Evolutionary conservation across 2,888 invertebrate species (phyloP), one percentile per base, ranked within the genome.

Genomic region (Drosophila mettleri): DNA sequence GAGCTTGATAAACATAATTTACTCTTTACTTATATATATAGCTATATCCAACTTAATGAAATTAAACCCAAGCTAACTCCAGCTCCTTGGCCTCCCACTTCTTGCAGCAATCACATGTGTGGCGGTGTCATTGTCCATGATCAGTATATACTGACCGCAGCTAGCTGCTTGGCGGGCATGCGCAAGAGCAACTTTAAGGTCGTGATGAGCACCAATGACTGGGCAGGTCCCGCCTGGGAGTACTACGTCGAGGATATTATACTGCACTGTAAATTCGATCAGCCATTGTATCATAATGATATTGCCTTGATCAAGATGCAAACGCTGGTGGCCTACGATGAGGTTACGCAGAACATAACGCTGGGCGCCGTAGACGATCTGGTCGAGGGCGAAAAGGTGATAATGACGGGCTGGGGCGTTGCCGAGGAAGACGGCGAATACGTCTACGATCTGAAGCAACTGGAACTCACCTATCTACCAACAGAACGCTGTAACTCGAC

Each of bases 241-340:
- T 91, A 91, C 41, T 69, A 78, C 5, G 80, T 88, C 3, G 83
- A 88, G 7, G 79, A 85, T 3, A 79, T 92, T 0, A 62, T 81
- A 3, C 20, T 81, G 0, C 92, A 92, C 39, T 89, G 89, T 33
- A 86, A 88, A 33, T 91, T 90, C 51, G 91, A 92, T 63, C 72
- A 86, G 45, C 92, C 92, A 1, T 29, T 88, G 31, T 92, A 90
- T 46, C 90, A 92, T 52, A 94, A 96, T 83, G 96, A 96, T 78
- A 95, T 96, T 62, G 96, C 95, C 0, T 88, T 96, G 2, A 84
- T 96, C 5, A 94, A 94, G 79, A 92, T 96, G 31, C 90, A 93
- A 0, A 81, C 92, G 0, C 92, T 93, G 24, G 93, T 95, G 3
- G 90, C 91, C 14, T 94, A 94, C 68, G 92, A 93, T 49, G 92